Evolutionary conservation across 2,113 vertebrate genomes (phyloP), one percentile per base, ranked within the genome.

Genomic region (Myrmecobius fasciatus): DNA sequence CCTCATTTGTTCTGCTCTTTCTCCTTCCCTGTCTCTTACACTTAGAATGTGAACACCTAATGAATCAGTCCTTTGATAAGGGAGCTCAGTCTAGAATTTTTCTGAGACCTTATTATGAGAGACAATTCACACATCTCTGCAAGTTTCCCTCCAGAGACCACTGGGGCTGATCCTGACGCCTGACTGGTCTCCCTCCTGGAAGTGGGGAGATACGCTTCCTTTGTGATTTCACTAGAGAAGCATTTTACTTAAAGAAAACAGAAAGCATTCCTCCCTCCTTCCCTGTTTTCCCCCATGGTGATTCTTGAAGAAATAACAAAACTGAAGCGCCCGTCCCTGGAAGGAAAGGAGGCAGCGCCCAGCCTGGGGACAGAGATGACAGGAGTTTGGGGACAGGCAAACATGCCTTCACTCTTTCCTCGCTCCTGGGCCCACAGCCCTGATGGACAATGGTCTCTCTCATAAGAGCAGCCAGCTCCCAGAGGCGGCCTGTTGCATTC

Each of bases 381-480:
- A 24, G 93, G 56, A 36, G 54, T 26, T 20, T 43, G 91, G n/a
- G 52, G 91, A 91, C 52, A 46, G 90, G 10, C 31, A 49, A 96
- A 96, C 97, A 94, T 95, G 97, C 97, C 98, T 97, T 97, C 96
- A 97, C 98, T 98, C 67, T 83, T 75, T 83, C 67, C n/a, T 83
- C 94, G 96, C 5, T 90, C 94, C 95, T 97, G 97, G 98, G 96
- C 95, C 48, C 95, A 98, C 67, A 11, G 83, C 25, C 28, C 49
- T 47, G 52, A 89, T 43, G 91, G 97, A 99, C 99, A 99, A 99
- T 98, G 98, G 97, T 92, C 94, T 97, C 98, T 99, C 99, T 99
- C 98, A 99, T 99, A 94, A 95, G 93, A 94, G 89, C 95, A 92
- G 92, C 91, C 31, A 53, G 95, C 28, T 43, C 92, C 47, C 67